Percentiles rank a stretch among this genome's conserved stretches.
phyloP scores from a whole-genome alignment of 2,797 vertebrate genomes.

The Odontamblyopus lacepedii region DNA sequence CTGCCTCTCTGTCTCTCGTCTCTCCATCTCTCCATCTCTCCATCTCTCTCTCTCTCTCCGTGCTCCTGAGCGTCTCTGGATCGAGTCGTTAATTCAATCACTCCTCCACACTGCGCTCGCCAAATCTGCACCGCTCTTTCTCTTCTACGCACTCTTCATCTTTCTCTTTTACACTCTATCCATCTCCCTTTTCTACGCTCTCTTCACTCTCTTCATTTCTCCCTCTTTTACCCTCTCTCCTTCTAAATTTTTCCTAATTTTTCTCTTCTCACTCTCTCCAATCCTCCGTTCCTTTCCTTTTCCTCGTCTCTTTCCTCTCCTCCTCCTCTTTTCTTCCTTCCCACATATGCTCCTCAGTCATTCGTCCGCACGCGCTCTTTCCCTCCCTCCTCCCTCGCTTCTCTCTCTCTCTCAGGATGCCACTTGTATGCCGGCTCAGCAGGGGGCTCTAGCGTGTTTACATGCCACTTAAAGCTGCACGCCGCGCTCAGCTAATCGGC shows the following conservation, averaged over 20 bases:
- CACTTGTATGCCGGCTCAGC: conserved; percentile 35
- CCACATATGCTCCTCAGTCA: conserved; percentile 42
- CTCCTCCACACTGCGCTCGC: no score
- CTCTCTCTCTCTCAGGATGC: conserved; percentile 8
- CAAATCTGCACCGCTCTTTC: no score
- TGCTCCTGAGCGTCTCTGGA: no score
- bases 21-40: no score
- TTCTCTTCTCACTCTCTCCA: no score
- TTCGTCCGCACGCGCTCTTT: conserved; percentile 16
- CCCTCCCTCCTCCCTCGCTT: neutral
- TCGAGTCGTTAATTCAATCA: no score
- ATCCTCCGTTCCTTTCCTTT: neutral
- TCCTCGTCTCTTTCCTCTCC: neutral
- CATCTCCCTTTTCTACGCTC: no score
- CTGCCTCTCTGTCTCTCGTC: no score
- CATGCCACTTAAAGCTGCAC: conserved; percentile 7
- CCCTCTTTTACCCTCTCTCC: neutral
- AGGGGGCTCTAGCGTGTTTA: conserved; percentile 21
- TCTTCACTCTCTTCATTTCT: neutral
- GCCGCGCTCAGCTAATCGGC: neutral
- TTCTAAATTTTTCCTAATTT: no score
- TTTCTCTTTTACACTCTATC: no score
- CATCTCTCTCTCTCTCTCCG: no score
- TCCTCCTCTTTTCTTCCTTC: conserved; percentile 34
- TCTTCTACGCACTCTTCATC: no score